Evolutionary conservation across 2,888 invertebrate genomes (phyloP).

Genomic region (Tolmerus cingulatus): DNA sequence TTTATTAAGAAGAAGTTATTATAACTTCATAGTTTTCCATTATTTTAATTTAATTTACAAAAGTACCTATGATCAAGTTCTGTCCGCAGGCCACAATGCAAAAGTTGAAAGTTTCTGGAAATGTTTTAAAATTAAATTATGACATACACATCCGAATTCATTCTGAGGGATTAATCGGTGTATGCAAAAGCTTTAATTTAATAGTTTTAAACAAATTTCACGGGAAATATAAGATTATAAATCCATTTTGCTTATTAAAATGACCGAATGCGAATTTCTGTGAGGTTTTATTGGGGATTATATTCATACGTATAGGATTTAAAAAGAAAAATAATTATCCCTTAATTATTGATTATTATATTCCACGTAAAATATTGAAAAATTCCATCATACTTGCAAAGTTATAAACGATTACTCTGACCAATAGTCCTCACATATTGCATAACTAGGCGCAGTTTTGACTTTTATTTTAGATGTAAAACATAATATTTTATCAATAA

Average conservation of each 20-base stretch:
- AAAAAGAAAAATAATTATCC: too few relatives aligned
- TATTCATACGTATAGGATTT: too few relatives aligned
- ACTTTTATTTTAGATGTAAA: too few relatives aligned
- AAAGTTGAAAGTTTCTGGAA: neutral
- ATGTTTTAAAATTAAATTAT: neutral
- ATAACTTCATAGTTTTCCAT: neutral
- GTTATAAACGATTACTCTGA: too few relatives aligned
- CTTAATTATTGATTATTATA: too few relatives aligned
- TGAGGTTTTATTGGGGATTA: too few relatives aligned
- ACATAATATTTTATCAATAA: too few relatives aligned
- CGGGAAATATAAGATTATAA: neutral
- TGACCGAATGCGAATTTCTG: too few relatives aligned
- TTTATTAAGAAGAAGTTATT: neutral
- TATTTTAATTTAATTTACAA: neutral
- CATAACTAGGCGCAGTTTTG: too few relatives aligned
- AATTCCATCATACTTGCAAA: too few relatives aligned
- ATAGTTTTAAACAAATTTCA: neutral
- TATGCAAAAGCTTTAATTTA: neutral
- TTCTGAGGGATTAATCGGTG: neutral
- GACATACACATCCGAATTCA: neutral
- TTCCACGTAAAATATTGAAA: too few relatives aligned
- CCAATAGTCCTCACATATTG: too few relatives aligned
- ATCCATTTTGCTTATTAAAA: neutral
- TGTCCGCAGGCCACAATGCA: neutral
- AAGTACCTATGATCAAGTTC: neutral